phyloP scores from a whole-genome alignment of 2,113 vertebrate genomes.

The Hydrolagus affinis region DNA sequence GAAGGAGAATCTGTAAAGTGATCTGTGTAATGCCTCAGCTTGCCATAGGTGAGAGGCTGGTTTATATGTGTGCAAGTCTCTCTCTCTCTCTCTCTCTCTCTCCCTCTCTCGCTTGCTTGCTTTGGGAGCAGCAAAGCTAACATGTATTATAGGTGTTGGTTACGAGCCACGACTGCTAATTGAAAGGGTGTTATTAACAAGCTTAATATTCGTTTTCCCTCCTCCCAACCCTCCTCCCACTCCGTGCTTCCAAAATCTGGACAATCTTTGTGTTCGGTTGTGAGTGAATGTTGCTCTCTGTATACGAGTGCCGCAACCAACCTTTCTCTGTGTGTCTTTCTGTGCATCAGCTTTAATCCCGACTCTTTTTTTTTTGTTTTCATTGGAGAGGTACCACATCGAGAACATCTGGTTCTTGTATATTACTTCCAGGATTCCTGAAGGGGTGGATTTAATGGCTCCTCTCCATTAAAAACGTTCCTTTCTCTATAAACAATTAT shows the following conservation, averaged over 20 bases:
- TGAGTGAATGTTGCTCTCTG: background rate
- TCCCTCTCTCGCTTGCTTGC: too few species aligned
- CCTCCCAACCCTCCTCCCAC: background rate
- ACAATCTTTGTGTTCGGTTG: background rate
- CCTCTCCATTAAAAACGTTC: conserved; percentile 23
- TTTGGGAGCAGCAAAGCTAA: too few species aligned
- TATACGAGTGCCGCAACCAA: background rate
- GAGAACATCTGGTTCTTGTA: conserved; percentile 32
- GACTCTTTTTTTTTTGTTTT: conserved; percentile 18
- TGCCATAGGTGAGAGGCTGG: too few species aligned
- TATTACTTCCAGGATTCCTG: conserved; percentile 31
- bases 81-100: too few species aligned
- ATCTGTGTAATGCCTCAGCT: background rate
- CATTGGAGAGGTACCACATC: conserved; percentile 24
- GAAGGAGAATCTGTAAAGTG: too few species aligned
- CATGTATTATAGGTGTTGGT: too few species aligned
- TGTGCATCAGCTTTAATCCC: conserved; percentile 4
- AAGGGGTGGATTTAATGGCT: conserved; percentile 30
- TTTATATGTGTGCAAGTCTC: too few species aligned
- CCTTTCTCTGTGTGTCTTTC: conserved; percentile 8
- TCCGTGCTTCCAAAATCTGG: background rate
- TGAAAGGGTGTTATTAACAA: too few species aligned
- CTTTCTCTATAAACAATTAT: conserved; percentile 33
- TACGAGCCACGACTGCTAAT: too few species aligned
- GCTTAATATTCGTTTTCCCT: too few species aligned